Conservation (phyloP, 2,797 vertebrate genomes). For the Chelon labrosus region DNA sequence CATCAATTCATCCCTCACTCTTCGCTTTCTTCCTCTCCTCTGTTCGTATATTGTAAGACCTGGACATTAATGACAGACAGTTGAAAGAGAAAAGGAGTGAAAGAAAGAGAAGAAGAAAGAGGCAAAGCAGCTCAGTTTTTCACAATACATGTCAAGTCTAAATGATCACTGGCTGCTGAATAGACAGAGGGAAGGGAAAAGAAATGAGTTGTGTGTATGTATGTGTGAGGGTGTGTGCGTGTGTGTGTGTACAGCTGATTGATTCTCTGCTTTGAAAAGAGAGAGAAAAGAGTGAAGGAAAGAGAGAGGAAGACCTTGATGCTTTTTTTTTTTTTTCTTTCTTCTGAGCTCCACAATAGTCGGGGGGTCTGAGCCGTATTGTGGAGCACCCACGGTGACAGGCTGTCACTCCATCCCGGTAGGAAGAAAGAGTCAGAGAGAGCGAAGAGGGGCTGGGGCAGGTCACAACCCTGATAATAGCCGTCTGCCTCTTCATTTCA, state of each 20-base stretch:
- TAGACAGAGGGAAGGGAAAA: conserved; percentile 89
- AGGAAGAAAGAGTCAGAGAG: conserved; percentile 57
- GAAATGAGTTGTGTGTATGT: conserved; percentile 70
- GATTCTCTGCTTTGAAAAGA: conserved; percentile 95
- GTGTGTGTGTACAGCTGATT: conserved; percentile 87
- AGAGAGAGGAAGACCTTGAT: conserved; percentile 89
- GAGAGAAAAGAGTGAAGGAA: conserved; percentile 78
- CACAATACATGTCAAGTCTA: conserved; percentile 99
- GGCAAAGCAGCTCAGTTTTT: conserved; percentile 92
- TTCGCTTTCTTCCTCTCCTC: conserved; percentile 83
- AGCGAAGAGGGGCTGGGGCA: conserved; percentile 51
- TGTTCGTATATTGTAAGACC: conserved; percentile 87
- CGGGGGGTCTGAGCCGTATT: conserved; percentile 84
- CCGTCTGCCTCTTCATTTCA: conserved; percentile 86
- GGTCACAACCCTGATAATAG: conserved; percentile 65
- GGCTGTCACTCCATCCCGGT: conserved; percentile 87
- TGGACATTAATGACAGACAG: conserved; percentile 97
- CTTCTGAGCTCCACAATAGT: conserved; percentile 90
- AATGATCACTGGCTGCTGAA: conserved; percentile 97
- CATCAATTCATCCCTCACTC: conserved; percentile 93
- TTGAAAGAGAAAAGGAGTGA: conserved; percentile 83
- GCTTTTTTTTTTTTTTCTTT: conserved; percentile 79
- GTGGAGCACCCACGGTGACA: conserved; percentile 90
- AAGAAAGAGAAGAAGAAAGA: conserved; percentile 83
- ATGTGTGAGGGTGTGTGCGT: conserved; percentile 41